phyloP scores from a whole-genome alignment of 2,113 vertebrate species.

The Pogonocichla stellata region DNA sequence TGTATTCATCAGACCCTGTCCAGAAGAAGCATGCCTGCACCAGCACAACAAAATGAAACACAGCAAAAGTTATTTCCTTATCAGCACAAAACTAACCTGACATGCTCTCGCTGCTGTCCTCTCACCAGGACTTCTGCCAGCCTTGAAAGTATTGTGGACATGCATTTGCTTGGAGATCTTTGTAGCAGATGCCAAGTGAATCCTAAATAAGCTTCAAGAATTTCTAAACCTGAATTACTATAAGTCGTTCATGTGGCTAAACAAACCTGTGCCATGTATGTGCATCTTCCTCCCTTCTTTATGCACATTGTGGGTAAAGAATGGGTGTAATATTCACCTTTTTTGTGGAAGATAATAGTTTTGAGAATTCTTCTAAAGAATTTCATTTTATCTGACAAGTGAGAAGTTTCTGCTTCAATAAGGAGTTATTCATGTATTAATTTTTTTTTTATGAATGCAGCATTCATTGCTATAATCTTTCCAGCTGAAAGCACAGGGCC shows the following conservation, averaged over 20 bases:
- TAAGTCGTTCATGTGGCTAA: neutral
- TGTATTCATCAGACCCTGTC: neutral
- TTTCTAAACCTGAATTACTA: neutral
- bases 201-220: neutral
- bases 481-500: neutral
- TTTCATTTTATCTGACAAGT: neutral
- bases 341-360: neutral
- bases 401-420: neutral
- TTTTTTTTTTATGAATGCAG: neutral
- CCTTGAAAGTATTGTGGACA: neutral
- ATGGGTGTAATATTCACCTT: neutral
- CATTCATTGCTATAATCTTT: slow-evolving; percentile 14
- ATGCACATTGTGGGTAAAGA: neutral
- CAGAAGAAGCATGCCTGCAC: neutral
- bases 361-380: neutral
- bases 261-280: neutral
- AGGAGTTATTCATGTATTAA: neutral
- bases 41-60: neutral
- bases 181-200: neutral
- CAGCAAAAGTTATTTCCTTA: neutral
- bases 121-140: neutral
- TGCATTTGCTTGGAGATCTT: neutral
- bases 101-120: neutral
- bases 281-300: neutral
- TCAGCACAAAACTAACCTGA: neutral